Evolutionary conservation across 2,113 vertebrate genomes (phyloP), one percentile per base, ranked within the genome.

Genomic region (Bubo bubo): DNA sequence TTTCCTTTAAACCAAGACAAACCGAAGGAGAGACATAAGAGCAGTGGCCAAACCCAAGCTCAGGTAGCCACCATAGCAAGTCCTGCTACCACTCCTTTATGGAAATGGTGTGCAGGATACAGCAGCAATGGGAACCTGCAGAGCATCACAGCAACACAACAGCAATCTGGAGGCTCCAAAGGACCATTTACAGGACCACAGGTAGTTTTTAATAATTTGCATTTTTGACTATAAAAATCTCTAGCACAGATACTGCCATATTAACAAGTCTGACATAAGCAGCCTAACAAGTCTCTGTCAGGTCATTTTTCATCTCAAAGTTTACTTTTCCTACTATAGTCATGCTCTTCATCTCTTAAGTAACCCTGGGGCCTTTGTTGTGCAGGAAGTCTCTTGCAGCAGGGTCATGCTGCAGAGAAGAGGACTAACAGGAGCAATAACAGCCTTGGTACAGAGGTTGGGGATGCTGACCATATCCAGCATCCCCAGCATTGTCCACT

Each of bases 21-120:
- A 66, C 37, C 6, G 10, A 55, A 85, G 15, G 9, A 66, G 26
- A 60, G 7, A 14, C 0, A 0, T 2, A 52, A 68, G 19, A 80
- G 16, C 27, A 37, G 23, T 30, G 47, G 30, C 16, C 56, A 63
- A 91, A 77, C 16, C 17, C 15, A 60, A 50, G 14, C 16, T 59
- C 68, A 59, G 28, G 64, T 8, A 27, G 10, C 20, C 10, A 5
- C 13, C 13, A 15, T 15, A 79, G 39, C 30, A 92, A 17, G 12
- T 1, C 8, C 12, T 28, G 10, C 10, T 80, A 19, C 20, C n/a
- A 21, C 1, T 37, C 16, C 11, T 55, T 35, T 8, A 10, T 6
- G 64, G 83, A 45, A 88, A 9, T 0, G 1, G 8, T n/a, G 6
- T 24, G 13, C 4, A 34, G 67, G 56, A 26, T 6, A 9, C 12